Percentiles rank a stretch among this genome's conserved stretches.
phyloP scores from a whole-genome alignment of 2,113 vertebrate genomes.

The Paratilapia polleni region DNA sequence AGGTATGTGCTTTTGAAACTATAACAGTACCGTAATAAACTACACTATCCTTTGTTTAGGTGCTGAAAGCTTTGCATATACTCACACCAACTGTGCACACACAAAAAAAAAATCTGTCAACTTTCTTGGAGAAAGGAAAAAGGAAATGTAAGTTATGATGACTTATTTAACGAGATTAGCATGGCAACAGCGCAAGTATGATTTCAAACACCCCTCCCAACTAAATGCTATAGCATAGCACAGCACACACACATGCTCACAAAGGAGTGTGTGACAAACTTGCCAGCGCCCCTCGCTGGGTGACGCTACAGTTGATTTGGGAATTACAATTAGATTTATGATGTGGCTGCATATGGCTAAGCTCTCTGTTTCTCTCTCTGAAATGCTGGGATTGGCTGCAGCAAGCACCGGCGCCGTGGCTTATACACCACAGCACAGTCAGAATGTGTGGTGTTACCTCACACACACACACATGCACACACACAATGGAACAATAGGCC shows the following conservation, averaged over 20 bases:
- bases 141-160: constrained; percentile 84
- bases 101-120: constrained; percentile 16
- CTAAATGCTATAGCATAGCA: not conserved
- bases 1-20: not conserved
- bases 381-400: constrained; percentile 59
- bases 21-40: constrained; percentile 7
- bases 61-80: constrained; percentile 15
- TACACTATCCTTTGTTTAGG: not conserved
- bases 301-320: constrained; percentile 79
- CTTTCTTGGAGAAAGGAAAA: constrained; percentile 77
- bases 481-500: constrained; percentile 70
- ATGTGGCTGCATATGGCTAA: constrained; percentile 81
- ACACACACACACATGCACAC: constrained; percentile 39
- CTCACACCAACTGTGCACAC: not conserved
- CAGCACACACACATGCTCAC: constrained; percentile 33
- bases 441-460: constrained; percentile 63
- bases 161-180: constrained; percentile 73
- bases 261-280: constrained; percentile 74
- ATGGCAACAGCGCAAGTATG: constrained; percentile 76
- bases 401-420: constrained; percentile 68
- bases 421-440: constrained; percentile 60
- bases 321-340: constrained; percentile 88
- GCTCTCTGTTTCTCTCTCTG: constrained; percentile 81
- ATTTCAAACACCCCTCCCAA: constrained; percentile 66
- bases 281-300: constrained; percentile 59